A percentile compares a stretch with the other conserved stretches of the same genome.
These are phyloP conservation scores for Cariama cristata DNA, from an alignment of 2,113 vertebrate genomes.

Conservation along the genomic window DNA sequence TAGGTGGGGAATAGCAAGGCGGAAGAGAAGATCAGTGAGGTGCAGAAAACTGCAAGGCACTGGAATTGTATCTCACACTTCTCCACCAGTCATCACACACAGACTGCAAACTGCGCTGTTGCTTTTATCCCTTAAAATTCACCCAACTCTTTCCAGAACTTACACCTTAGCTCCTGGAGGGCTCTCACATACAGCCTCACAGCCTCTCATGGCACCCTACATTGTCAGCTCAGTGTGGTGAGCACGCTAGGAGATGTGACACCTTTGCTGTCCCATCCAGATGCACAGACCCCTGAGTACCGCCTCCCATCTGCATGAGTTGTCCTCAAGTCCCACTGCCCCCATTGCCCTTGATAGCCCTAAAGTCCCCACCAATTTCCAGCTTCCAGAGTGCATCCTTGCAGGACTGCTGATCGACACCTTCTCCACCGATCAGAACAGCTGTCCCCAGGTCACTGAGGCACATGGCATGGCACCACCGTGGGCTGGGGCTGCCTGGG, in stretches of 20 bases:
- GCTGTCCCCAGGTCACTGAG: conserved; percentile 84
- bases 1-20: neutral
- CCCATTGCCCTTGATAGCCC: neutral
- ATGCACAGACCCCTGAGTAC: neutral
- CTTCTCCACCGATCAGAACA: conserved; percentile 86
- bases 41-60: neutral
- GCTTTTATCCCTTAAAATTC: neutral
- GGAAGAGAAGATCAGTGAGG: neutral
- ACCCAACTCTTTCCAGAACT: neutral
- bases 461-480: conserved; percentile 88
- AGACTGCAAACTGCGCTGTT: neutral
- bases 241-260: neutral
- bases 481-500: conserved; percentile 78
- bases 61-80: neutral
- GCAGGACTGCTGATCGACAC: conserved; percentile 72
- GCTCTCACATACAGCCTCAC: neutral
- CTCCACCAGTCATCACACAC: neutral
- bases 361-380: conserved; percentile 79
- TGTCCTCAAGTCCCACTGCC: neutral
- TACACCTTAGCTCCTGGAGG: neutral
- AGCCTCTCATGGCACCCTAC: neutral
- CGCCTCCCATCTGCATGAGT: neutral
- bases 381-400: conserved; percentile 87
- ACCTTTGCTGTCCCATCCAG: neutral
- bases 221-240: neutral